A percentile compares a stretch with the other conserved stretches of the same genome.
phyloP scores from a whole-genome alignment of 2,113 vertebrate genomes.

The Thunnus thynnus region DNA sequence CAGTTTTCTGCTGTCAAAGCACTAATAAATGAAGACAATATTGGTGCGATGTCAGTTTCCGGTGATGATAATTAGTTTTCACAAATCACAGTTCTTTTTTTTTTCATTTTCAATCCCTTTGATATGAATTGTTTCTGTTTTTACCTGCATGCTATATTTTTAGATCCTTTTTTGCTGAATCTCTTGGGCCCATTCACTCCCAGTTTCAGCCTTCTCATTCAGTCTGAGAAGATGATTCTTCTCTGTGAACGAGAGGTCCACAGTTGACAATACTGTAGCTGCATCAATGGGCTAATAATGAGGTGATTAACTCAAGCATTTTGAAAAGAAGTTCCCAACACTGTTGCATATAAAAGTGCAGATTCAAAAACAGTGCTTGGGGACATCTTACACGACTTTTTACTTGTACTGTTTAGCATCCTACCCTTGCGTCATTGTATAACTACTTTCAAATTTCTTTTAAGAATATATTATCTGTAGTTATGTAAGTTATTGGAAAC shows the following conservation, averaged over 20 bases:
- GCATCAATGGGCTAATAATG: conserved; percentile 22
- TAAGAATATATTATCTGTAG: conserved; percentile 22
- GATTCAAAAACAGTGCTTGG: not conserved
- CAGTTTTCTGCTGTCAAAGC: not conserved
- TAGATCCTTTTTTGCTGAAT: not conserved
- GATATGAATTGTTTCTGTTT: not conserved
- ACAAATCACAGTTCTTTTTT: too few species aligned
- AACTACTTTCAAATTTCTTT: not conserved
- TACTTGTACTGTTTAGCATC: not conserved
- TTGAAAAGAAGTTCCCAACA: conserved; percentile 1
- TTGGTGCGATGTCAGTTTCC: too few species aligned
- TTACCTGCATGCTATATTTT: not conserved
- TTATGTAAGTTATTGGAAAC: not conserved
- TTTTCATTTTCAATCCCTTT: not conserved
- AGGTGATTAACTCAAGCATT: conserved; percentile 1
- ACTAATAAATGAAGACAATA: not conserved
- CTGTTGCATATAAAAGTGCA: not conserved
- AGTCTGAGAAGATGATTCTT: conserved; percentile 26
- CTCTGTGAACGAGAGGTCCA: not conserved
- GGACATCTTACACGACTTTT: not conserved
- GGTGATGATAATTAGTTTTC: too few species aligned
- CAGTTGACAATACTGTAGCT: not conserved
- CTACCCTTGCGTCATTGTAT: not conserved
- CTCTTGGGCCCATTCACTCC: not conserved
- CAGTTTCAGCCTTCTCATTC: conserved; percentile 15